phyloP scores from a whole-genome alignment of 37 sponge, comb jelly and placozoan genomes.

The Theonella swinhoei region DNA sequence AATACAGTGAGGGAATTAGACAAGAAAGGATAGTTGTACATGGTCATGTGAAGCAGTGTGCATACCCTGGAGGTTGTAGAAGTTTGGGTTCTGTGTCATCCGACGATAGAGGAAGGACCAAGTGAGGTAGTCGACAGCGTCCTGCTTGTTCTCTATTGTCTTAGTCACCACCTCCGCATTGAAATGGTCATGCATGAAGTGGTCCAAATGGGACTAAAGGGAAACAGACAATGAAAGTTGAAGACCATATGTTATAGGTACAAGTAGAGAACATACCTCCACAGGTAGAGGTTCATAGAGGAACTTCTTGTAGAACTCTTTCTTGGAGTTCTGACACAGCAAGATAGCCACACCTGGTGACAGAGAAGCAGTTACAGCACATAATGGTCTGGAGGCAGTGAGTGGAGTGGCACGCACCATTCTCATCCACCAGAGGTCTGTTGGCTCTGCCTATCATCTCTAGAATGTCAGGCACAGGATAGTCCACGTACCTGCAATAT shows the following conservation, averaged over 20 bases:
- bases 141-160: conserved; percentile 99
- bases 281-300: conserved; percentile 98
- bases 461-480: conserved; percentile 92
- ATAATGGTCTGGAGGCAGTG: neutral
- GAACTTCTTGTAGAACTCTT: conserved; percentile 99
- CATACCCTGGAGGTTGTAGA: conserved; percentile 97
- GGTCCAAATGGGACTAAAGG: conserved; percentile 92
- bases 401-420: conserved; percentile 23
- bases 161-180: conserved; percentile 99
- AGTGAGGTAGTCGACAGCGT: conserved; percentile 99
- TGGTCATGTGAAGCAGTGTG: too few relatives aligned
- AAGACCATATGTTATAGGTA: neutral
- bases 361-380: neutral
- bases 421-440: conserved; percentile 79
- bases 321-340: conserved; percentile 97
- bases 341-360: conserved; percentile 81
- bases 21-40: too few relatives aligned
- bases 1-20: too few relatives aligned
- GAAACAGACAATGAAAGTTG: conserved; percentile 2
- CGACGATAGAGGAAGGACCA: conserved; percentile 99
- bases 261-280: conserved; percentile 66
- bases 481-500: conserved; percentile 91
- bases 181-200: conserved; percentile 98
- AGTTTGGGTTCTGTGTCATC: conserved; percentile 99
- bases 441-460: conserved; percentile 96